phyloP scores from a whole-genome alignment of 2,113 vertebrate species.

The Montifringilla adamsi region DNA sequence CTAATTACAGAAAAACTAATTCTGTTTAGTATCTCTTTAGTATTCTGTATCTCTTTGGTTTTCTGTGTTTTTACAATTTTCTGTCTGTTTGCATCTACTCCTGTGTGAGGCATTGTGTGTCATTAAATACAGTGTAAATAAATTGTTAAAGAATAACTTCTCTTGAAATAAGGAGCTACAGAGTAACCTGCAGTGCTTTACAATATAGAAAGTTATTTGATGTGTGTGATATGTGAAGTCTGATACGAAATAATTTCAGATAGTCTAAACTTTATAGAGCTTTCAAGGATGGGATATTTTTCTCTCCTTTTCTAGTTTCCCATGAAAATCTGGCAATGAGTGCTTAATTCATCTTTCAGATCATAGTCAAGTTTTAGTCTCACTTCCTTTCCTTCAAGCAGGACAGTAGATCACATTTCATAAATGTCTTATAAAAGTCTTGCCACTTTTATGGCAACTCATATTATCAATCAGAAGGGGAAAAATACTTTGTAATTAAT shows the following conservation, averaged over 20 bases:
- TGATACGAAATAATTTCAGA: neutral
- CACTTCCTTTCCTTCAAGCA: neutral
- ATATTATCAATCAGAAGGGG: neutral
- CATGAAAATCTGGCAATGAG: neutral
- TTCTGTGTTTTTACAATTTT: constrained; percentile 61
- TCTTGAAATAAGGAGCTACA: constrained; percentile 20
- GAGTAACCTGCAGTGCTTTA: neutral
- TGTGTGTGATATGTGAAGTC: neutral
- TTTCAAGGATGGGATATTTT: neutral
- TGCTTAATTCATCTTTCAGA: neutral
- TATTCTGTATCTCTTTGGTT: constrained; percentile 52
- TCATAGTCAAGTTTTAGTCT: neutral
- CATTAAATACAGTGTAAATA: constrained; percentile 61
- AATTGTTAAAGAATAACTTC: constrained; percentile 34
- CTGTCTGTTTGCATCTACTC: constrained; percentile 57
- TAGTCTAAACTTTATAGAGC: neutral
- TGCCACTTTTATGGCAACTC: neutral
- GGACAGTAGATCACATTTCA: neutral
- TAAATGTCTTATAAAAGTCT: neutral
- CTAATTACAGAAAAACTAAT: constrained; percentile 70
- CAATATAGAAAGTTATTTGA: neutral
- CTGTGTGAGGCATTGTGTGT: constrained; percentile 27
- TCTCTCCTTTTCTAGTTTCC: neutral
- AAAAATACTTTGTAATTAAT: neutral
- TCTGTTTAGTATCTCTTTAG: constrained; percentile 64